Conservation (phyloP, 1,140 invertebrate species). For the Dolichoris vasculosae region DNA sequence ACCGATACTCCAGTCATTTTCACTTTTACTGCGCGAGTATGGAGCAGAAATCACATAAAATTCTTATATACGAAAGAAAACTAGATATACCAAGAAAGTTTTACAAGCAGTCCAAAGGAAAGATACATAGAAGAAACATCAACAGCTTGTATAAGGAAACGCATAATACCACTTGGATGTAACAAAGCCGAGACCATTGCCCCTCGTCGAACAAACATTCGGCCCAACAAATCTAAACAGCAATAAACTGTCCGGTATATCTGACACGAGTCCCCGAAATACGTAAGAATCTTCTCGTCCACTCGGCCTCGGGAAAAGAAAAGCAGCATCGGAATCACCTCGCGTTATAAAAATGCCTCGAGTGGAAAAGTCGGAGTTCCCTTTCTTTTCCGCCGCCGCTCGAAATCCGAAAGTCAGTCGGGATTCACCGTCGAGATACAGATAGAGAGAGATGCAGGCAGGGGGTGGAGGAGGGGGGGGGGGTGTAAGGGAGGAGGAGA, state of each 20-base stretch:
- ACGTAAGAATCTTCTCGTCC: neutral
- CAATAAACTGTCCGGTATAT: constrained; percentile 2
- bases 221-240: constrained; percentile 34
- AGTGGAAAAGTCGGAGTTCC: constrained; percentile 18
- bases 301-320: neutral
- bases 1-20: neutral
- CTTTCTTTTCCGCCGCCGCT: neutral
- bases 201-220: constrained; percentile 20
- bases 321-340: neutral
- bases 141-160: neutral
- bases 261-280: neutral
- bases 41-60: neutral
- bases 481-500: too few species aligned
- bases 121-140: neutral
- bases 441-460: too few species aligned
- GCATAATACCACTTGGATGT: neutral
- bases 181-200: neutral
- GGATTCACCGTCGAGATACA: neutral
- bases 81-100: neutral
- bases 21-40: neutral
- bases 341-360: constrained; percentile 30
- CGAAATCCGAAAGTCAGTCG: neutral
- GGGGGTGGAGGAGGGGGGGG: neutral
- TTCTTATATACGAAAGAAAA: neutral
- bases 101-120: neutral